Evolutionary conservation across 2,888 invertebrate genomes (phyloP).

Genomic region (Apamea monoglypha): DNA sequence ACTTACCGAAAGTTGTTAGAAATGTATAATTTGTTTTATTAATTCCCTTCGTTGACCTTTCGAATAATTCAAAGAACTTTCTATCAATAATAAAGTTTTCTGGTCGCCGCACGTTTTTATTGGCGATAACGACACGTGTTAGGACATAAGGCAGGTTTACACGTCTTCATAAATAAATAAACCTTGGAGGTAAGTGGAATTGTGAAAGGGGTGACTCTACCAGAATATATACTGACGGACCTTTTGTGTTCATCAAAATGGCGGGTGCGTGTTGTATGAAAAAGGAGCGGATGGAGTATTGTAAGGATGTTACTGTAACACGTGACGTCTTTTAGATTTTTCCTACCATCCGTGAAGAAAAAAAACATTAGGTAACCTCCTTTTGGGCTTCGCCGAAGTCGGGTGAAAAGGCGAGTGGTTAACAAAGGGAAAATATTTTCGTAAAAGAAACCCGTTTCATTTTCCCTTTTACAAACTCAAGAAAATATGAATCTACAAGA

Average conservation of each 20-base stretch:
- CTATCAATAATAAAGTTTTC: conserved; percentile 32
- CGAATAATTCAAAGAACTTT: conserved; percentile 25
- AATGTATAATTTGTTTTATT: conserved; percentile 8
- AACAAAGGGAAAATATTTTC: conserved; percentile 1
- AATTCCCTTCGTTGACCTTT: conserved; percentile 29
- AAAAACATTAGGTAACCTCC: background rate
- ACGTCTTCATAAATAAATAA: conserved; percentile 29
- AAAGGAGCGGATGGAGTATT: background rate
- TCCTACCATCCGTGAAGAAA: background rate
- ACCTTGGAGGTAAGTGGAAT: conserved; percentile 17
- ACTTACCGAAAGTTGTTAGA: background rate
- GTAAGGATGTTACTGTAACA: background rate
- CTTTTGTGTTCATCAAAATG: conserved; percentile 11
- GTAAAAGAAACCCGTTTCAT: background rate
- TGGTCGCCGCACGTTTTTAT: conserved; percentile 28
- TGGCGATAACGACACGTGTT: conserved; percentile 23
- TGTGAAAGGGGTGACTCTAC: conserved; percentile 10
- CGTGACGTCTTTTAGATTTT: background rate
- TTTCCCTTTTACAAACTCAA: conserved; percentile 3
- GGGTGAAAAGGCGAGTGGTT: background rate
- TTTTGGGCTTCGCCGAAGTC: background rate
- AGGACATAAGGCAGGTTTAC: background rate
- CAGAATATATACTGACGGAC: background rate
- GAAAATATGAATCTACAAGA: conserved; percentile 4
- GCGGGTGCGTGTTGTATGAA: background rate